Evolutionary conservation across 2,797 vertebrate species (phyloP), one percentile per base, ranked within the genome.

Genomic region (Ibycter americanus): DNA sequence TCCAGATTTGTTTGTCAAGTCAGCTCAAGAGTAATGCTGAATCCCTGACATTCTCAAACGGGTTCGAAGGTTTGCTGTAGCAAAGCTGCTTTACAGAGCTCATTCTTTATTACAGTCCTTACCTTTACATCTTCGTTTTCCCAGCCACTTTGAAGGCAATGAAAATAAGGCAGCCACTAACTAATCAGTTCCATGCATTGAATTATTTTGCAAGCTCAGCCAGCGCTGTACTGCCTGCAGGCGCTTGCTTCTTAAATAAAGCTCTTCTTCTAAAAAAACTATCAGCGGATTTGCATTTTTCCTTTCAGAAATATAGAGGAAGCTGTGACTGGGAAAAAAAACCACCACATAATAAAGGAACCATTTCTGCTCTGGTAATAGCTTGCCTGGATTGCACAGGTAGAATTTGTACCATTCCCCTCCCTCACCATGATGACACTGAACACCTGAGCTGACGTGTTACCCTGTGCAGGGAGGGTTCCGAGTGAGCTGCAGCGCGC

Each of bases 21-120:
- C 92, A 90, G 72, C 61, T 98, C 80, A 90, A 91, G 96, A 95
- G 65, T 90, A 79, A 81, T 67, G 87, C 36, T 72, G 93, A 96
- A 89, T 71, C 93, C 89, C 72, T 68, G 55, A 71, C 11, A 21
- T 91, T 97, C 82, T 91, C 93, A 92, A 77, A 61, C 51, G 73
- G 38, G 38, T 70, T 87, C 90, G 71, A 94, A 96, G 54, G 55
- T 65, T 91, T 2, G 2, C 88, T 70, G 52, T 51, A 83, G 83
- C 73, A 95, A 93, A 96, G 62, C 51, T 0, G 1, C 55, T 89
- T 90, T 52, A 73, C n/a, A 32, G 68, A 91, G 16, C 65, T 92
- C 4, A 4, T 74, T 84, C 47, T 56, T 95, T 93, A 66, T 93
- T 66, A 27, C 15, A 61, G 19, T n/a, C 58, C 63, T 92, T 83